phyloP scores from a whole-genome alignment of 2,113 vertebrate genomes.

The Cyrtonyx montezumae region DNA sequence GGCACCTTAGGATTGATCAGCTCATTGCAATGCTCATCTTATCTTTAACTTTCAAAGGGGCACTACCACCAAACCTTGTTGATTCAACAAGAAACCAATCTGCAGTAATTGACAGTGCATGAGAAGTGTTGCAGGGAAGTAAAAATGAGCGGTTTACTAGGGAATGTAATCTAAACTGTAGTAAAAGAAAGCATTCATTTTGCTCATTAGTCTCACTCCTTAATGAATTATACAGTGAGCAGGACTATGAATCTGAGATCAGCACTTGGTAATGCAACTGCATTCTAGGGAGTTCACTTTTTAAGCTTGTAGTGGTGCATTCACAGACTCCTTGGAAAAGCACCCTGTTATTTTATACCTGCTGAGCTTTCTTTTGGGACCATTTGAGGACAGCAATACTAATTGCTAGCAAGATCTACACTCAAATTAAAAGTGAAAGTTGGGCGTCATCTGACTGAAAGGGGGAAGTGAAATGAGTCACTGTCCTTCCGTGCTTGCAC shows the following conservation, averaged over 20 bases:
- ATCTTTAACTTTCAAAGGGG: conserved; percentile 13
- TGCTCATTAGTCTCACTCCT: not conserved
- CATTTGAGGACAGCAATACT: conserved; percentile 8
- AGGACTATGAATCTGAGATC: not conserved
- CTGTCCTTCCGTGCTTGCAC: not conserved
- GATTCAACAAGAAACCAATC: not conserved
- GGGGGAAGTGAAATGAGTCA: not conserved
- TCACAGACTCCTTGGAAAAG: not conserved
- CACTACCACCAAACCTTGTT: not conserved
- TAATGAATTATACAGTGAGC: not conserved
- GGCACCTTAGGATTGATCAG: conserved; percentile 28
- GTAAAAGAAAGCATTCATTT: not conserved
- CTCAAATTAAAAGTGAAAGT: conserved; percentile 41
- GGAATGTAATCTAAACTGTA: not conserved
- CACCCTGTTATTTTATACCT: conserved; percentile 4
- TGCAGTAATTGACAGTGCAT: not conserved
- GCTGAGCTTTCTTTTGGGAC: conserved; percentile 7
- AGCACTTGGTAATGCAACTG: not conserved
- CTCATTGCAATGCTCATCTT: conserved; percentile 1
- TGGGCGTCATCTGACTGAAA: conserved; percentile 32
- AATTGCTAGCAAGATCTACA: conserved; percentile 4
- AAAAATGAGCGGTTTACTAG: not conserved
- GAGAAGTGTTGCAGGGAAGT: not conserved
- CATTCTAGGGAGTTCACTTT: not conserved
- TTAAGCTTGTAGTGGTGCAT: not conserved